phyloP scores from a whole-genome alignment of 2,113 vertebrate species.

The Lophura nycthemera region DNA sequence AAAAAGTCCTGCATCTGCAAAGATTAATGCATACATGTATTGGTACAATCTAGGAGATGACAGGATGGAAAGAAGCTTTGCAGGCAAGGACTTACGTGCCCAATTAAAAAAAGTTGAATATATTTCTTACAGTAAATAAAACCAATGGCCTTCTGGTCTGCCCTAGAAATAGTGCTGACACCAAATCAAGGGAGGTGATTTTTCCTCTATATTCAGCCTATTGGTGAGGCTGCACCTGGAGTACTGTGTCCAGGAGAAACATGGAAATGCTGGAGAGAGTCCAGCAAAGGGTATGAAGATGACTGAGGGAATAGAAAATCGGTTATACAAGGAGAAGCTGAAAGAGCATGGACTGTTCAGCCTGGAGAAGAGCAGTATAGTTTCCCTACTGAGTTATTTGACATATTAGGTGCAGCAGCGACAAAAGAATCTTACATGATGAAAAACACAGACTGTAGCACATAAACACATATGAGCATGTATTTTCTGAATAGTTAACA shows the following conservation, averaged over 20 bases:
- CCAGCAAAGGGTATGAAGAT: neutral
- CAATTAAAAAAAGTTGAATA: neutral
- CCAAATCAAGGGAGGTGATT: neutral
- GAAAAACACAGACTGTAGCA: neutral
- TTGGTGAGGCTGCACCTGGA: neutral
- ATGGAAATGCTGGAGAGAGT: neutral
- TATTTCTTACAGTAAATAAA: neutral
- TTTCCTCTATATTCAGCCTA: neutral
- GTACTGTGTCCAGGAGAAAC: neutral
- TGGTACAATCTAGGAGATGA: neutral
- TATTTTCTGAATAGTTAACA: neutral
- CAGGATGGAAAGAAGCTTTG: neutral
- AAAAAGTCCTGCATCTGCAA: neutral
- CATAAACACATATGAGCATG: fast-evolving
- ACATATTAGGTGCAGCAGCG: neutral
- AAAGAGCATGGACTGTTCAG: neutral
- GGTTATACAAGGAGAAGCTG: neutral
- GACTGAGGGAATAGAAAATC: neutral
- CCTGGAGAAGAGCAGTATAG: neutral
- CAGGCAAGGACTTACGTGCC: neutral
- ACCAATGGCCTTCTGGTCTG: neutral
- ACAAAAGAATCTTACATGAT: neutral
- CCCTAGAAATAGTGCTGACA: neutral
- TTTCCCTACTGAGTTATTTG: neutral
- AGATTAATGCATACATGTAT: neutral